These are phyloP conservation scores for Notiomystis cincta DNA, from an alignment of 2,113 vertebrate species.

Conservation along the genomic window DNA sequence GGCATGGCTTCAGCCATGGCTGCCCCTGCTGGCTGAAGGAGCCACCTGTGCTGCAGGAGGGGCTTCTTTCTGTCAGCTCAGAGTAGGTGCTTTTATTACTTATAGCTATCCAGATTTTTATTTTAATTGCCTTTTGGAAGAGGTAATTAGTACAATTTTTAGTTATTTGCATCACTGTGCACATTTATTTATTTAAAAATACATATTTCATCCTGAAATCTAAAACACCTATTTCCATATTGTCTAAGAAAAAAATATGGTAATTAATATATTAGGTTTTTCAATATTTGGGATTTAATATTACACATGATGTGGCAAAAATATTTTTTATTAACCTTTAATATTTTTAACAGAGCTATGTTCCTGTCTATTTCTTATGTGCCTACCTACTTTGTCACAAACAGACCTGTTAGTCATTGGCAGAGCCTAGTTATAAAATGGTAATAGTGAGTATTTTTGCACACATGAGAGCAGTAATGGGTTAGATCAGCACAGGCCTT, in stretches of 20 bases:
- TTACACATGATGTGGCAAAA: not conserved
- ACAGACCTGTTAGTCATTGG: not conserved
- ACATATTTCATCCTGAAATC: not conserved
- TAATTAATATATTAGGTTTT: not conserved
- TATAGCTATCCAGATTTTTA: not conserved
- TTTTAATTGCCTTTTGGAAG: not conserved
- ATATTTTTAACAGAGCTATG: not conserved
- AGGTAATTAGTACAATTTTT: not conserved
- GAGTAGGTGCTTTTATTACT: not conserved
- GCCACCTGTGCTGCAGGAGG: not conserved
- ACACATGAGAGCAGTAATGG: not conserved
- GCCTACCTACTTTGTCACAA: not conserved
- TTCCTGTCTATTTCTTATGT: not conserved
- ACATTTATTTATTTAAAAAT: not conserved
- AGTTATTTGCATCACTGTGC: not conserved
- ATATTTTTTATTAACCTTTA: not conserved
- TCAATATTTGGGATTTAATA: not conserved
- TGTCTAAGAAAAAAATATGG: not conserved
- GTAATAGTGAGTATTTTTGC: not conserved
- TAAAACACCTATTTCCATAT: not conserved
- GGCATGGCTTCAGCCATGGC: not conserved
- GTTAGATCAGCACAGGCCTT: not conserved
- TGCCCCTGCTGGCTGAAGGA: not conserved
- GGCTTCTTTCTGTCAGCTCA: not conserved
- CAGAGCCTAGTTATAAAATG: not conserved